Conservation (phyloP, 2,888 invertebrate genomes). For the Microchrysa polita region DNA sequence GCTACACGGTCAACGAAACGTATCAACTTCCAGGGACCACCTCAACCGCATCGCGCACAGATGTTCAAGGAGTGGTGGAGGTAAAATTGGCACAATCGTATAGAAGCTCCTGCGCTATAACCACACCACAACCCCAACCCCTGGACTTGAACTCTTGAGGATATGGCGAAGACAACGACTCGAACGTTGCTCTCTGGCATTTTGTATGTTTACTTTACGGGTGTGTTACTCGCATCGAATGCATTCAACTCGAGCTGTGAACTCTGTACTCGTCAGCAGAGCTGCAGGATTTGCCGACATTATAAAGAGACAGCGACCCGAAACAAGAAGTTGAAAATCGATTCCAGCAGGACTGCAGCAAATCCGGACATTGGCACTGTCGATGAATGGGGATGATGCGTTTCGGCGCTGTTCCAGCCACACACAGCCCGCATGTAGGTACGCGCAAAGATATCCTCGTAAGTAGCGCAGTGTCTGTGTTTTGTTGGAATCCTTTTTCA, state of each 20-base stretch:
- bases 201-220: slow-evolving; percentile 32
- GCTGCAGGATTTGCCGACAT: too few species aligned
- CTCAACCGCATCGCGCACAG: too few species aligned
- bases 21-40: not conserved
- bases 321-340: not conserved
- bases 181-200: slow-evolving; percentile 21
- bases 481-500: too few species aligned
- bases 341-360: slow-evolving; percentile 1
- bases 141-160: not conserved
- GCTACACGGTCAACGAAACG: not conserved
- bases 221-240: slow-evolving; percentile 18
- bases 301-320: too few species aligned
- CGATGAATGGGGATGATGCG: too few species aligned
- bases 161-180: not conserved
- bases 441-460: too few species aligned
- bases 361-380: too few species aligned
- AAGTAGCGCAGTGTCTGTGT: too few species aligned
- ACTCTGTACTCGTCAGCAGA: slow-evolving; percentile 11
- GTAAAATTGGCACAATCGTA: not conserved
- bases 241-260: slow-evolving; percentile 16
- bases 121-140: not conserved
- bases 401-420: too few species aligned
- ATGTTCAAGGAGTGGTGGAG: too few species aligned
- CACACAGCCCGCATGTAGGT: too few species aligned
- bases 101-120: not conserved